phyloP scores from a whole-genome alignment of 1,140 invertebrate genomes.

The Macrotrachela quadricornifera region DNA sequence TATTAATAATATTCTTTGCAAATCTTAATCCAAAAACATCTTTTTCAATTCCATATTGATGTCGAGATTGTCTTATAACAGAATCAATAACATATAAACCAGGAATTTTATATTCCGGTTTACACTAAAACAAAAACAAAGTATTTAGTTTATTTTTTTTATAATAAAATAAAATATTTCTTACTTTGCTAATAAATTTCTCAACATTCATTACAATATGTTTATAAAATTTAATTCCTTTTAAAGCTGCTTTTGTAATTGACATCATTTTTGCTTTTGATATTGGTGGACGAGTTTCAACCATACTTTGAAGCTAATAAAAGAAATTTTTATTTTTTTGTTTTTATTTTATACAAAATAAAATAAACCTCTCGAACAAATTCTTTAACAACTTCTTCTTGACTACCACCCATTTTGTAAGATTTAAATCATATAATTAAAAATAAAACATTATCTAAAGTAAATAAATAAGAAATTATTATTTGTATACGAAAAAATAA shows the following conservation, averaged over 20 bases:
- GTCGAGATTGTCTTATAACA: slow-evolving; percentile 81
- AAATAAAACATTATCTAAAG: too few relatives aligned
- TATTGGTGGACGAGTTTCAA: slow-evolving; percentile 47
- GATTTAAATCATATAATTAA: too few relatives aligned
- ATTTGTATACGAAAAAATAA: too few relatives aligned
- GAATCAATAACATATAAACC: slow-evolving; percentile 96
- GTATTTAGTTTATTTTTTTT: neutral
- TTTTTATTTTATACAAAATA: too few relatives aligned
- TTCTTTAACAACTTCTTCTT: too few relatives aligned
- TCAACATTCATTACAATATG: slow-evolving; percentile 87
- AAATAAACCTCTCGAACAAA: too few relatives aligned
- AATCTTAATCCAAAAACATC: slow-evolving; percentile 93
- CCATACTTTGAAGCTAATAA: too few relatives aligned
- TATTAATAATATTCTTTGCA: slow-evolving; percentile 75
- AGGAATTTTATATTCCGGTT: slow-evolving; percentile 90
- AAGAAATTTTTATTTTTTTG: too few relatives aligned
- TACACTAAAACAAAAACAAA: slow-evolving; percentile 41
- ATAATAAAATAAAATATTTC: neutral
- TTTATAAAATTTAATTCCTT: slow-evolving; percentile 96
- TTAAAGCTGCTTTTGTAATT: slow-evolving; percentile 82
- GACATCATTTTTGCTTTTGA: slow-evolving; percentile 96
- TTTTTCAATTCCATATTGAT: slow-evolving; percentile 72
- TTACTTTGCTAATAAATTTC: slow-evolving; percentile 38
- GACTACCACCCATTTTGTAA: too few relatives aligned
- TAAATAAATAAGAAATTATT: too few relatives aligned